A percentile compares a stretch with the other conserved stretches of the same genome.
Evolutionary conservation across 2,888 invertebrate species (phyloP).

Genomic region (Endomychus coccineus): DNA sequence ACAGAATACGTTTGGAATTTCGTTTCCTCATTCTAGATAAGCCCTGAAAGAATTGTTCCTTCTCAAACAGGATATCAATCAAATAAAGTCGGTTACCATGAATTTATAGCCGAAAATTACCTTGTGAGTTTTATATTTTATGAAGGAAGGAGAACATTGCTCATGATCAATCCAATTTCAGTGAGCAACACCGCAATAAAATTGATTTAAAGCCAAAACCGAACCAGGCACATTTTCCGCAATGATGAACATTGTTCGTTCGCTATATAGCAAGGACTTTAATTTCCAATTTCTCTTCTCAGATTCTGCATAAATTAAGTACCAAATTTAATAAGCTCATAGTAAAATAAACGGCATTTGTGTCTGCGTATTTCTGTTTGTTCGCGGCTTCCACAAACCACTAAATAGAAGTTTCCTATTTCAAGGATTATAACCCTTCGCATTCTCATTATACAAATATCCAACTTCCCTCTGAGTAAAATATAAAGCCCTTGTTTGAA

Average conservation of each 20-base stretch:
- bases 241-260: constrained; percentile 32
- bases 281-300: constrained; percentile 33
- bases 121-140: too few species aligned
- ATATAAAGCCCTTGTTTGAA: constrained; percentile 1
- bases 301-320: constrained; percentile 37
- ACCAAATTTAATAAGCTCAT: constrained; percentile 36
- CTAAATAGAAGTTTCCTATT: constrained; percentile 1
- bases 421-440: not conserved
- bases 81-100: too few species aligned
- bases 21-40: too few species aligned
- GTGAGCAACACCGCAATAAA: constrained; percentile 25
- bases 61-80: too few species aligned
- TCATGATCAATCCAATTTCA: not conserved
- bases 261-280: too few species aligned
- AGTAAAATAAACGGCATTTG: constrained; percentile 35
- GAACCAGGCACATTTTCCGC: constrained; percentile 31
- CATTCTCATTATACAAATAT: not conserved
- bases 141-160: not conserved
- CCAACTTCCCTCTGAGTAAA: too few species aligned
- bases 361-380: constrained; percentile 25
- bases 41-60: too few species aligned
- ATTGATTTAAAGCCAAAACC: too few species aligned
- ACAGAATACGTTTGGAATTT: too few species aligned
- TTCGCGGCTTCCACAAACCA: constrained; percentile 14
- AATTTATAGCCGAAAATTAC: too few species aligned